phyloP scores from a whole-genome alignment of 2,797 vertebrate species.

The Oreochromis mossambicus region DNA sequence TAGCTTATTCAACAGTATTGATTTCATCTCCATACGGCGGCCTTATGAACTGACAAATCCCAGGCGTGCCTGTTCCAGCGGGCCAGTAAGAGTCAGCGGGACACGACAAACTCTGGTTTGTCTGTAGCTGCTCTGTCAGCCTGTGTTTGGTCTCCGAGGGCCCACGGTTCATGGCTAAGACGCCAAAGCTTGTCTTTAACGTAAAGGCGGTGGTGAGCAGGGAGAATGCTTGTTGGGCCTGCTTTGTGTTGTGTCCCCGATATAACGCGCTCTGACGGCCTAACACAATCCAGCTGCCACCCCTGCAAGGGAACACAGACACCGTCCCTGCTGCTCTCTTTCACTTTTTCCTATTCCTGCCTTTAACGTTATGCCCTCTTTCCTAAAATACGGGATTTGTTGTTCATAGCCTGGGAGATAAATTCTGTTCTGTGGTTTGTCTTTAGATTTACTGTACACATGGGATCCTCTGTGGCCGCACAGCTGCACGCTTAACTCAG shows the following conservation, averaged over 20 bases:
- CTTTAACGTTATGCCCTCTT: neutral
- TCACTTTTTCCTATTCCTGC: neutral
- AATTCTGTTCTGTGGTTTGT: neutral
- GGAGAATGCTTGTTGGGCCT: constrained; percentile 29
- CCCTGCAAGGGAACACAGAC: neutral
- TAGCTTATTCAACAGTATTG: constrained; percentile 14
- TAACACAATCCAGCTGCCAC: constrained; percentile 65
- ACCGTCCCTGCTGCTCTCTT: neutral
- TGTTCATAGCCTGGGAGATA: constrained; percentile 33
- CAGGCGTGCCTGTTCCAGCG: constrained; percentile 22
- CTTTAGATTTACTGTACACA: constrained; percentile 11
- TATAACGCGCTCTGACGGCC: constrained; percentile 47
- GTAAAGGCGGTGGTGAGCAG: constrained; percentile 30
- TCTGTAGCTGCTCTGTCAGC: constrained; percentile 36
- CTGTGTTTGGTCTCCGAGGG: constrained; percentile 53
- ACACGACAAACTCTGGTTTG: constrained; percentile 9
- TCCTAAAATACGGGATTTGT: neutral
- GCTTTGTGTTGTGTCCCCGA: constrained; percentile 55
- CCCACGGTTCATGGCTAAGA: constrained; percentile 42
- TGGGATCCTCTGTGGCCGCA: neutral
- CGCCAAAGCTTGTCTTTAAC: constrained; percentile 53
- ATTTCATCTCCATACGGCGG: constrained; percentile 1
- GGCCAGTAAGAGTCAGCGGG: constrained; percentile 11
- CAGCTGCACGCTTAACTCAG: neutral
- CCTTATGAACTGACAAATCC: constrained; percentile 33